A percentile compares a stretch with the other conserved stretches of the same genome.
These are phyloP conservation scores for Cartodere bifasciata DNA, from an alignment of 2,888 invertebrate genomes.

Conservation along the genomic window DNA sequence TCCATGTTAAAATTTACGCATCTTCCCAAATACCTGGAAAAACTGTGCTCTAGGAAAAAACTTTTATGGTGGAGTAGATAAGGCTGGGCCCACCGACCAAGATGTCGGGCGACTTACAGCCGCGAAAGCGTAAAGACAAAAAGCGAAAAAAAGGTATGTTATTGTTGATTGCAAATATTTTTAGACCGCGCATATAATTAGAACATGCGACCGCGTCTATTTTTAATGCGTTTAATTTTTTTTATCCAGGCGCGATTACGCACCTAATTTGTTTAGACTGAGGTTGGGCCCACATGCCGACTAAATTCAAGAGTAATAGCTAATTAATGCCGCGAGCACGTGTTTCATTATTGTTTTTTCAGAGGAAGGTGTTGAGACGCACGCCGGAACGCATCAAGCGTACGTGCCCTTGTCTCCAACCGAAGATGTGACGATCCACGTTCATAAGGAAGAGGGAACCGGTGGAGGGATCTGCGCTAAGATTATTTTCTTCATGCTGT, in stretches of 20 bases:
- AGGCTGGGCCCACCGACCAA: slow-evolving; percentile 24
- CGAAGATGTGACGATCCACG: slow-evolving; percentile 65
- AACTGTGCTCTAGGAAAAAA: no score
- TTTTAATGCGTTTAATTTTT: no score
- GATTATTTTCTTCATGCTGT: slow-evolving; percentile 64
- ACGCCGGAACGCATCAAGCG: slow-evolving; percentile 25
- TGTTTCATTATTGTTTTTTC: no score
- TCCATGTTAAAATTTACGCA: no score
- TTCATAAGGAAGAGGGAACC: slow-evolving; percentile 61
- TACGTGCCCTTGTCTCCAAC: slow-evolving; percentile 23
- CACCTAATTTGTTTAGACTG: no score
- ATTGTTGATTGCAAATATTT: slow-evolving; percentile 16
- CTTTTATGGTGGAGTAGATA: no score
- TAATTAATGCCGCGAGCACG: no score
- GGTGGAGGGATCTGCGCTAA: slow-evolving; percentile 79
- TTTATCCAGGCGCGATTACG: no score
- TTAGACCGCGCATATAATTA: slow-evolving; percentile 18
- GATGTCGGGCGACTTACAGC: slow-evolving; percentile 82
- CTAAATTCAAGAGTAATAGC: no score
- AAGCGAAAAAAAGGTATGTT: slow-evolving; percentile 65
- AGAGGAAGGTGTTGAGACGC: slow-evolving; percentile 24
- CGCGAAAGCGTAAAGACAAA: slow-evolving; percentile 76
- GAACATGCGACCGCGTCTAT: no score
- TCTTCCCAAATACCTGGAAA: no score
- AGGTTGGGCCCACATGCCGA: no score